Percentiles rank a stretch among this genome's conserved stretches.
Conservation (phyloP, 1,140 invertebrate genomes). For the Trichonephila clavipes region DNA sequence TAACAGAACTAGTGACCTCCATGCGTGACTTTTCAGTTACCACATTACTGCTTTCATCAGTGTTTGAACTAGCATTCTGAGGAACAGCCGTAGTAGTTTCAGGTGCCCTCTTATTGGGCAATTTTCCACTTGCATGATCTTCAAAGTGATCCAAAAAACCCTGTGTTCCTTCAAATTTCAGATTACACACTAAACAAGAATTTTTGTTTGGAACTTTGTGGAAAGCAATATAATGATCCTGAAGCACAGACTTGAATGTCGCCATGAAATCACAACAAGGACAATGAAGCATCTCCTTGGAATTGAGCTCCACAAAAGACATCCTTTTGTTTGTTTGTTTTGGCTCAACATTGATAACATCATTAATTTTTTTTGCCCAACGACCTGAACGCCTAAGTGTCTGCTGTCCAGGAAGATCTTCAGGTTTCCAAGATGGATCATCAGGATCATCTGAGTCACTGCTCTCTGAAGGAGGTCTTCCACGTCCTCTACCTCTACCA, state of each 20-base stretch:
- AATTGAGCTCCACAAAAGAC: background rate
- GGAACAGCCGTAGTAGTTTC: background rate
- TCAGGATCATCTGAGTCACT: slow-evolving; percentile 55
- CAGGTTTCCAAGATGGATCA: slow-evolving; percentile 67
- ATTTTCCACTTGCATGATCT: slow-evolving; percentile 46
- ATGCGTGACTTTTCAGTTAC: background rate
- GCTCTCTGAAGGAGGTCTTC: slow-evolving; percentile 21
- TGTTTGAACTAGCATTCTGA: background rate
- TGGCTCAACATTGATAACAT: slow-evolving; percentile 52
- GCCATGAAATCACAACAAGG: slow-evolving; percentile 72
- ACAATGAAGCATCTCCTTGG: slow-evolving; percentile 64
- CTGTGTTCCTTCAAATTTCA: slow-evolving; percentile 66
- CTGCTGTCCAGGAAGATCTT: background rate
- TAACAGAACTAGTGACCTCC: background rate
- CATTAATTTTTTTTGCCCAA: slow-evolving; percentile 64
- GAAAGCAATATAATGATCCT: slow-evolving; percentile 69
- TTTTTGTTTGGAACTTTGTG: slow-evolving; percentile 69
- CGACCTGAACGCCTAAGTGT: slow-evolving; percentile 63
- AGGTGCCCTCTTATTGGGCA: slow-evolving; percentile 9
- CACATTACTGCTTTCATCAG: background rate
- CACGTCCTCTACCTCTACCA: slow-evolving; percentile 31
- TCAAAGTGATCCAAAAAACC: slow-evolving; percentile 65
- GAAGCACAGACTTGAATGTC: slow-evolving; percentile 60
- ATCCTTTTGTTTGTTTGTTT: slow-evolving; percentile 13
- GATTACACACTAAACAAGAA: slow-evolving; percentile 60